Conservation (phyloP, 2,113 vertebrate genomes). For the Diadophis punctatus region DNA sequence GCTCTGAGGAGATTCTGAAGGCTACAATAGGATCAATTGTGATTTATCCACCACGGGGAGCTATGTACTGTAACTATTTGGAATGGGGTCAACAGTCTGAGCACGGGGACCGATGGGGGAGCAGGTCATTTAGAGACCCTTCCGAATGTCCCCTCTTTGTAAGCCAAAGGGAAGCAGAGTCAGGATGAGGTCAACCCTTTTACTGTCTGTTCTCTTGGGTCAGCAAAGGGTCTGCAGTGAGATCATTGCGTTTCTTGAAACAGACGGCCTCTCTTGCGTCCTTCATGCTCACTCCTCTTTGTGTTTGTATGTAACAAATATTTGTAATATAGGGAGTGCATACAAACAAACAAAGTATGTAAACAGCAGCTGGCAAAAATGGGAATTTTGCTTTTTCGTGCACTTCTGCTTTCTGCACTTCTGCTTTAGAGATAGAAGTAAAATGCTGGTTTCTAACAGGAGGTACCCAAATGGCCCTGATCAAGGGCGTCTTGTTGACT, state of each 20-base stretch:
- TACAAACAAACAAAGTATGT: too few species aligned
- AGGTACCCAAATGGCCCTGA: background rate
- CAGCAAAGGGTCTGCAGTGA: background rate
- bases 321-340: too few species aligned
- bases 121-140: background rate
- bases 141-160: background rate
- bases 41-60: conserved; percentile 6
- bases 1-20: background rate
- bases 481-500: too few species aligned
- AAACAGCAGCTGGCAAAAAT: background rate
- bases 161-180: conserved; percentile 6
- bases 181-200: conserved; percentile 3
- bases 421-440: background rate
- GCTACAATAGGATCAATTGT: background rate
- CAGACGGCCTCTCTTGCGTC: background rate
- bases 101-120: background rate
- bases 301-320: too few species aligned
- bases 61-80: conserved; percentile 2
- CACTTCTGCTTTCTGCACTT: background rate
- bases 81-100: background rate
- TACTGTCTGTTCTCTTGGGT: background rate
- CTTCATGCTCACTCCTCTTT: background rate
- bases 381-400: background rate
- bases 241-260: background rate
- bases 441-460: too few species aligned